Evolutionary conservation across 2,113 vertebrate species (phyloP).

Genomic region (Nibea coibor): DNA sequence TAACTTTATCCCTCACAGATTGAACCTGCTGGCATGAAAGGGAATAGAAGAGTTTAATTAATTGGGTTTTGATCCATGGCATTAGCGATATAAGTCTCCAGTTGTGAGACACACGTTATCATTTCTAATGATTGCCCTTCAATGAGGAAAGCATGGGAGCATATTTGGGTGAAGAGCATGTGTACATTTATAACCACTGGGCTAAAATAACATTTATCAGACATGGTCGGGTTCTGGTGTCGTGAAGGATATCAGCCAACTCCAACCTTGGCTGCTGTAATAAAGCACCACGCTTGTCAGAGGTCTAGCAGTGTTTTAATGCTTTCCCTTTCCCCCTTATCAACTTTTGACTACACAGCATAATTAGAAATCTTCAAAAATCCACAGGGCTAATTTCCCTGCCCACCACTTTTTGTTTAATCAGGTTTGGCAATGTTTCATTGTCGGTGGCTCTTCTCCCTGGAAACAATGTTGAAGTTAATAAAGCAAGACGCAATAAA

Average conservation of each 20-base stretch:
- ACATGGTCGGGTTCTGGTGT: constrained; percentile 10
- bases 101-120: background rate
- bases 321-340: background rate
- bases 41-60: constrained; percentile 35
- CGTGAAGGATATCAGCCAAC: constrained; percentile 43
- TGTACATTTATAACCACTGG: background rate
- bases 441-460: background rate
- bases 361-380: constrained; percentile 25
- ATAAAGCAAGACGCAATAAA: constrained; percentile 3
- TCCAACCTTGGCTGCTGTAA: constrained; percentile 30
- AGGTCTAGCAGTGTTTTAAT: constrained; percentile 28
- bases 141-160: constrained; percentile 7
- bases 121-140: constrained; percentile 23
- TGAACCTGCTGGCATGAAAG: constrained; percentile 3
- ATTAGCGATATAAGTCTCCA: background rate
- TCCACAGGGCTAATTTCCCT: constrained; percentile 5
- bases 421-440: constrained; percentile 6
- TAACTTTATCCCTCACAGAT: constrained; percentile 24
- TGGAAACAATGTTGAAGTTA: constrained; percentile 21
- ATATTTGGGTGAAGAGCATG: background rate
- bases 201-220: constrained; percentile 36
- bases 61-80: constrained; percentile 31
- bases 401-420: background rate
- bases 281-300: constrained; percentile 29
- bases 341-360: constrained; percentile 14